Conservation (phyloP, 2,797 vertebrate genomes). For the Pangasius djambal region DNA sequence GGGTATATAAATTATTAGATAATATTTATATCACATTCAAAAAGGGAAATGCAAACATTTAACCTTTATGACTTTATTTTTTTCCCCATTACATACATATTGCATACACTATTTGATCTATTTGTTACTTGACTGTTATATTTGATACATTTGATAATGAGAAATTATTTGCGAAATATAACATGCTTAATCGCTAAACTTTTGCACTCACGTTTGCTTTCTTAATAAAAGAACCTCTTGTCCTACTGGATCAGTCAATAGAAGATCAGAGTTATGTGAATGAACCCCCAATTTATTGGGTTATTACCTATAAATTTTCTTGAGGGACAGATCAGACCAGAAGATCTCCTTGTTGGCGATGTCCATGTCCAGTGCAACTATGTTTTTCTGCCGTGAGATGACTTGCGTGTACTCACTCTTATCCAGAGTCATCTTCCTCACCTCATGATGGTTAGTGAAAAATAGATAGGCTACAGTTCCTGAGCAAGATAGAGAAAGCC, state of each 20-base stretch:
- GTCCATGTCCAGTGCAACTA: slow-evolving; percentile 84
- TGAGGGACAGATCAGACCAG: slow-evolving; percentile 86
- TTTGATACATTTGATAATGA: neutral
- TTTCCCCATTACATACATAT: neutral
- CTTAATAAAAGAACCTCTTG: neutral
- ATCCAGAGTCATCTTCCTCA: slow-evolving; percentile 88
- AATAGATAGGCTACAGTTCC: slow-evolving; percentile 85
- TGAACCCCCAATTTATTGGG: neutral
- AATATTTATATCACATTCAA: neutral
- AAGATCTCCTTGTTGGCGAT: slow-evolving; percentile 83
- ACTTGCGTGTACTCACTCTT: slow-evolving; percentile 83
- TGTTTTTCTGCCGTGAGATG: slow-evolving; percentile 84
- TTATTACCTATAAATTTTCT: slow-evolving; percentile 86
- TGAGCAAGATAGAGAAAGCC: slow-evolving; percentile 52
- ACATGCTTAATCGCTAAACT: neutral
- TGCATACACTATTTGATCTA: neutral
- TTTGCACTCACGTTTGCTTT: neutral
- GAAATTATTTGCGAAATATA: neutral
- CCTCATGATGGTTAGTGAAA: slow-evolving; percentile 90
- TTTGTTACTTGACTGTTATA: neutral
- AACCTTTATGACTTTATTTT: neutral
- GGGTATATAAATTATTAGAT: neutral
- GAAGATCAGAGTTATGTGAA: neutral
- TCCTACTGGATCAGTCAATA: neutral
- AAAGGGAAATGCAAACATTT: neutral